Percentiles rank a stretch among this genome's conserved stretches.
Evolutionary conservation across 92 coral and sea anemone genomes (phyloP).

Genomic region (Phymanthus crucifer): DNA sequence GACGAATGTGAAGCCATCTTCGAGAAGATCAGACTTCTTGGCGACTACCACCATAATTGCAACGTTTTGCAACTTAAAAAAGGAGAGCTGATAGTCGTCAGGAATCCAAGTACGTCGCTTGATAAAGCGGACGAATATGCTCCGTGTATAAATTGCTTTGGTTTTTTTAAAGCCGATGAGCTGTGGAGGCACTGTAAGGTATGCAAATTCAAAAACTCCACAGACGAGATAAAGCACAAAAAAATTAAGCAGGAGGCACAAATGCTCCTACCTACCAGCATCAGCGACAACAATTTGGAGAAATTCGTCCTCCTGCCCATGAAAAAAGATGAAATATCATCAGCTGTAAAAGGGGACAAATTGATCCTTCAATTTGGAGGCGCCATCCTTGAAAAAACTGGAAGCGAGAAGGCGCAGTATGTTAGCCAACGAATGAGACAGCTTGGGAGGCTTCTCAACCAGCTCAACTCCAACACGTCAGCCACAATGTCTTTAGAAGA

Average conservation of each 20-base stretch:
- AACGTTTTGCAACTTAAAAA: constrained; percentile 26
- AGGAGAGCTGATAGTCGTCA: constrained; percentile 47
- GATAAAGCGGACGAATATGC: background rate
- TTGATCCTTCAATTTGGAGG: constrained; percentile 40
- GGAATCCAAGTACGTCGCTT: constrained; percentile 18
- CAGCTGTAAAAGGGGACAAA: constrained; percentile 1
- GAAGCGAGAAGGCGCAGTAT: constrained; percentile 11
- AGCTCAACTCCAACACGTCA: background rate
- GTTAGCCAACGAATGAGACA: constrained; percentile 53
- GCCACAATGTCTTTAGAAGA: background rate
- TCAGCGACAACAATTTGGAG: background rate
- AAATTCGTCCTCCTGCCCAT: constrained; percentile 5
- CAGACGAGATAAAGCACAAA: background rate
- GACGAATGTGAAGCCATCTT: background rate
- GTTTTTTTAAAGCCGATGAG: constrained; percentile 43
- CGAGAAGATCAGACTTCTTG: background rate
- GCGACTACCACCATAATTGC: constrained; percentile 59
- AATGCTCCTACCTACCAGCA: constrained; percentile 9
- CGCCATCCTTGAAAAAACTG: constrained; percentile 20
- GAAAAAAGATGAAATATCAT: constrained; percentile 31
- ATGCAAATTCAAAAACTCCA: background rate
- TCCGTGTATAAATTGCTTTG: constrained; percentile 45
- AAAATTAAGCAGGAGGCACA: constrained; percentile 20
- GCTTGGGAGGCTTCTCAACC: constrained; percentile 14
- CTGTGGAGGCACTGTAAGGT: constrained; percentile 38